A percentile compares a stretch with the other conserved stretches of the same genome.
Evolutionary conservation across 2,888 invertebrate genomes (phyloP).

Genomic region (Tipula confusa): DNA sequence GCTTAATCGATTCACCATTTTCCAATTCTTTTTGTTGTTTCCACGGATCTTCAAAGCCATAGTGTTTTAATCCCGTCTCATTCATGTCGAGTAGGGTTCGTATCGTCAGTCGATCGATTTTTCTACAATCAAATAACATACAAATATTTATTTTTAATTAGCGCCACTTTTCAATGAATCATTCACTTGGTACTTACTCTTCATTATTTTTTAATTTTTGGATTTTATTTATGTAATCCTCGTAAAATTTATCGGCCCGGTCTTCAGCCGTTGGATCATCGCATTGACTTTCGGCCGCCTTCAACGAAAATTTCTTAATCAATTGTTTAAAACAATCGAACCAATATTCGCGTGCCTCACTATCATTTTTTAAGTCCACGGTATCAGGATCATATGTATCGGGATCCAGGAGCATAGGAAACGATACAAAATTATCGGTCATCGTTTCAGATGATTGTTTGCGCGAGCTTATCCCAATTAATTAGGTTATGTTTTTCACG

Average conservation of each 20-base stretch:
- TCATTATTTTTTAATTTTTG: conserved; percentile 41
- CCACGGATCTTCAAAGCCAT: conserved; percentile 88
- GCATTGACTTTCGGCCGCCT: conserved; percentile 75
- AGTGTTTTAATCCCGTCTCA: conserved; percentile 84
- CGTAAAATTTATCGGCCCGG: conserved; percentile 75
- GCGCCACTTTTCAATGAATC: neutral
- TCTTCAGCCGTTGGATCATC: conserved; percentile 69
- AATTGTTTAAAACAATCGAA: conserved; percentile 83
- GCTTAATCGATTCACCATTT: conserved; percentile 72
- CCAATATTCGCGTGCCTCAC: conserved; percentile 88
- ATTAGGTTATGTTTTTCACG: neutral
- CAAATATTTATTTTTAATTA: neutral
- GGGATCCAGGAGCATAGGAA: conserved; percentile 73
- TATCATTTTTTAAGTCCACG: conserved; percentile 79
- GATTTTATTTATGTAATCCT: conserved; percentile 75
- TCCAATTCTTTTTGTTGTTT: conserved; percentile 80
- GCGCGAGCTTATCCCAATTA: neutral
- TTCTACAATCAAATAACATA: conserved; percentile 36
- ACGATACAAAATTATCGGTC: conserved; percentile 54
- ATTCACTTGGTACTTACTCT: conserved; percentile 32
- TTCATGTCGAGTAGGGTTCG: conserved; percentile 86
- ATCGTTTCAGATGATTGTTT: conserved; percentile 36
- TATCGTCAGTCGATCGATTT: conserved; percentile 81
- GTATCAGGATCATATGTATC: conserved; percentile 85
- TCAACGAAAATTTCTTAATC: conserved; percentile 76